phyloP scores from a whole-genome alignment of 2,888 invertebrate genomes.

The Agapostemon virescens region DNA sequence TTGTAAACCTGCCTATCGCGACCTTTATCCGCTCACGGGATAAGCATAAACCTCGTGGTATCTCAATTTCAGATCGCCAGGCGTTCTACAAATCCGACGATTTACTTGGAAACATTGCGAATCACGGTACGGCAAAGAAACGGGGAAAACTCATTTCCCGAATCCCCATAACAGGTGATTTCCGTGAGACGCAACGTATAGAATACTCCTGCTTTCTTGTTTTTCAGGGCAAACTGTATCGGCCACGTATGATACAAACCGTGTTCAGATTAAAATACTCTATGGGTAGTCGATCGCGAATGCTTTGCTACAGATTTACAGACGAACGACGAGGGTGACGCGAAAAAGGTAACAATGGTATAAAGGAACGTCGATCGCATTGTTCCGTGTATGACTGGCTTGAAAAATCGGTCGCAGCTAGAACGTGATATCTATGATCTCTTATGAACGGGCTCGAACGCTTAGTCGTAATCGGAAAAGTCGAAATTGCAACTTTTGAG shows the following conservation, averaged over 20 bases:
- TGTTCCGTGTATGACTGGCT: not conserved
- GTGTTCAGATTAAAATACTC: not conserved
- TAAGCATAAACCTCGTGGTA: slow-evolving; percentile 29
- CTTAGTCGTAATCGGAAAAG: not conserved
- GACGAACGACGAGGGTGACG: not conserved
- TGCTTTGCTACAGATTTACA: not conserved
- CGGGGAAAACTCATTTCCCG: not conserved
- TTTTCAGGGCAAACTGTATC: not conserved
- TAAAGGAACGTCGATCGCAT: not conserved
- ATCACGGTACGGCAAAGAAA: not conserved
- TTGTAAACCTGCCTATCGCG: slow-evolving; percentile 25
- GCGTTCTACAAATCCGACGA: slow-evolving; percentile 30
- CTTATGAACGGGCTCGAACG: not conserved
- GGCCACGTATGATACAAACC: not conserved
- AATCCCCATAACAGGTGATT: not conserved
- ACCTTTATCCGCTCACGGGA: slow-evolving; percentile 23
- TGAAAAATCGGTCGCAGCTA: not conserved
- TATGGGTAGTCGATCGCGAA: not conserved
- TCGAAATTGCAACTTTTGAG: not conserved
- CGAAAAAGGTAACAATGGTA: not conserved
- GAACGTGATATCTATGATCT: not conserved
- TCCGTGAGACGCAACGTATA: not conserved
- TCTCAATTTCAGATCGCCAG: slow-evolving; percentile 30
- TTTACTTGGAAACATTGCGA: not conserved
- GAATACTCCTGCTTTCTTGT: not conserved